Percentiles rank a stretch among this genome's conserved stretches.
Conservation (phyloP, 2,113 vertebrate genomes). For the Peucedramus taeniatus region DNA sequence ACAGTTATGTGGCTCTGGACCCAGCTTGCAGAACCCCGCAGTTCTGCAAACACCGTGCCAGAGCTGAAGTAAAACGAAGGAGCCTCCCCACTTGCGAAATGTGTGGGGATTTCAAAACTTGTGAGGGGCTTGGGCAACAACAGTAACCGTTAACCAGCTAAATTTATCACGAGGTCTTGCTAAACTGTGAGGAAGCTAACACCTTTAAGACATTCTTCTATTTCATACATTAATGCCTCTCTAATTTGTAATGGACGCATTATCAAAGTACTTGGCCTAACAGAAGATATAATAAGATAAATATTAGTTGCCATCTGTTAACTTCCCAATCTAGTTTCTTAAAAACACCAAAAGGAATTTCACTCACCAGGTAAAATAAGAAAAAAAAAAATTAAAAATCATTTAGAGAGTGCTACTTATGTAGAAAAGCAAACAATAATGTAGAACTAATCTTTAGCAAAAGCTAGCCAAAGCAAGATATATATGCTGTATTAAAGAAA, state of each 20-base stretch:
- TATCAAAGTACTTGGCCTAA: not conserved
- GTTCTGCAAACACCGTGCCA: accelerated
- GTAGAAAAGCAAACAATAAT: not conserved
- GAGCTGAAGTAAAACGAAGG: not conserved
- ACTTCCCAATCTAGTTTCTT: not conserved
- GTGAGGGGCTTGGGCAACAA: not conserved
- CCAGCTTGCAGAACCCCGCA: accelerated
- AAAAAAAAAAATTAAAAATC: not conserved
- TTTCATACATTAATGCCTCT: not conserved
- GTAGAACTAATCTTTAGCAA: not conserved
- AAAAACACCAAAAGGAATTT: not conserved
- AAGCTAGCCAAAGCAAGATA: not conserved
- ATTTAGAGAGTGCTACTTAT: not conserved
- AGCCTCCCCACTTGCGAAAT: not conserved
- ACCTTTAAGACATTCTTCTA: not conserved
- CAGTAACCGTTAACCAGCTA: not conserved
- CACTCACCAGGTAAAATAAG: not conserved
- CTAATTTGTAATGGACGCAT: not conserved
- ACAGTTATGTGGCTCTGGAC: accelerated
- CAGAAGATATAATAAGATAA: not conserved
- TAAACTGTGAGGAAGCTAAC: not conserved
- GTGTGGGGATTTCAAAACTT: not conserved
- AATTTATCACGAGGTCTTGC: not conserved
- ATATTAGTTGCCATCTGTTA: not conserved
- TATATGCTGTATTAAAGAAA: not conserved